Evolutionary conservation across 2,888 invertebrate genomes (phyloP).

Genomic region (Rhabditoides inermis): DNA sequence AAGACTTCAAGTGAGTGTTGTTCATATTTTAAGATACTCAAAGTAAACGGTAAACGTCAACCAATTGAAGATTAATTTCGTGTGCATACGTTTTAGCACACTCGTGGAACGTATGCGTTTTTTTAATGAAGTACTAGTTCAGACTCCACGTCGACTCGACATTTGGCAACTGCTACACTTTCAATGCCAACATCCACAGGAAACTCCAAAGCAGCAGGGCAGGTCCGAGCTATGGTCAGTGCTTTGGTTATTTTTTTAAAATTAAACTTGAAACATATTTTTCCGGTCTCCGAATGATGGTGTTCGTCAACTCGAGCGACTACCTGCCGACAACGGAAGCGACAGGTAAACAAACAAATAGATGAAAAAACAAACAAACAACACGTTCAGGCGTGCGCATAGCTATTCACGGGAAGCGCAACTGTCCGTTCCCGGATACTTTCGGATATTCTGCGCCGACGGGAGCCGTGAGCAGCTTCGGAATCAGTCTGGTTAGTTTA

Average conservation of each 20-base stretch:
- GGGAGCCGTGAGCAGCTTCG: conserved; percentile 44
- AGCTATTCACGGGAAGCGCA: conserved; percentile 45
- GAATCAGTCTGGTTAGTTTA: conserved; percentile 33
- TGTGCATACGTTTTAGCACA: background rate
- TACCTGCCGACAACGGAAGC: conserved; percentile 51
- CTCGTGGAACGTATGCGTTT: background rate
- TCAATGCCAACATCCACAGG: conserved; percentile 33
- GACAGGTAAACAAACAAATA: too few species aligned
- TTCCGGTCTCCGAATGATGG: conserved; percentile 46
- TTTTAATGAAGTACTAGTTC: conserved; percentile 7
- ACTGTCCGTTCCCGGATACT: conserved; percentile 49
- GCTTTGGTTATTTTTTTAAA: background rate
- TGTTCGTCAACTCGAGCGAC: conserved; percentile 48
- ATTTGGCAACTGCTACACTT: conserved; percentile 51
- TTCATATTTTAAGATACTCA: background rate
- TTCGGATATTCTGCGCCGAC: conserved; percentile 50
- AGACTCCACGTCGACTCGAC: conserved; percentile 45
- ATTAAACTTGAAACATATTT: background rate
- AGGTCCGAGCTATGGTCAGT: conserved; percentile 46
- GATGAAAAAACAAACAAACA: too few species aligned
- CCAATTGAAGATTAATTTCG: background rate
- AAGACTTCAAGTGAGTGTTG: conserved; percentile 29
- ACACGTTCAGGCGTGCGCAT: conserved; percentile 51
- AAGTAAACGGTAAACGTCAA: too few species aligned
- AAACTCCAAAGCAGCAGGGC: conserved; percentile 36